These are phyloP conservation scores for Tachystola acroxantha DNA, from an alignment of 2,888 invertebrate species.

Conservation along the genomic window DNA sequence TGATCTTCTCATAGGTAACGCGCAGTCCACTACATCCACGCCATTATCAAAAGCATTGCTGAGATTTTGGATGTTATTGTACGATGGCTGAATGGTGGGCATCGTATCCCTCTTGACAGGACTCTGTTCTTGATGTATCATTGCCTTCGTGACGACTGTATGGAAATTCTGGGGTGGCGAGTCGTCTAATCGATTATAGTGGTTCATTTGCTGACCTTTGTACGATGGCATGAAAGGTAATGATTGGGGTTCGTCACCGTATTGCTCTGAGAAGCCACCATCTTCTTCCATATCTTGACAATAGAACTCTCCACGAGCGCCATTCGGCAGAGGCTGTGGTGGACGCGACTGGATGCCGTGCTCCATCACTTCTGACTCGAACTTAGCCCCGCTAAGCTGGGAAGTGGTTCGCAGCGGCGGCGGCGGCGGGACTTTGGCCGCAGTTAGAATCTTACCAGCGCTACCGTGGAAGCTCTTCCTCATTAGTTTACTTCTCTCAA, in stretches of 20 bases:
- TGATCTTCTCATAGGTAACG: slow-evolving; percentile 54
- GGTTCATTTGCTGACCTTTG: slow-evolving; percentile 55
- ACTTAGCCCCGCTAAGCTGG: slow-evolving; percentile 85
- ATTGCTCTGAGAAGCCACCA: slow-evolving; percentile 71
- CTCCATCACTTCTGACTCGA: slow-evolving; percentile 74
- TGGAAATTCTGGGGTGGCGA: slow-evolving; percentile 74
- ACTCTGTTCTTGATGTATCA: slow-evolving; percentile 90
- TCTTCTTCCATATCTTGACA: slow-evolving; percentile 60
- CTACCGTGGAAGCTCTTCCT: slow-evolving; percentile 93
- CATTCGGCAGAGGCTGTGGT: slow-evolving; percentile 54
- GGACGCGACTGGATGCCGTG: slow-evolving; percentile 59
- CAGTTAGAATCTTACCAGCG: slow-evolving; percentile 87
- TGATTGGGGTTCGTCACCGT: slow-evolving; percentile 79
- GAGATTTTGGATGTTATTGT: slow-evolving; percentile 57
- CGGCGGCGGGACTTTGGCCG: slow-evolving; percentile 91
- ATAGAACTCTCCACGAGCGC: slow-evolving; percentile 33
- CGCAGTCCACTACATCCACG: slow-evolving; percentile 82
- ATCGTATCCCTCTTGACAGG: slow-evolving; percentile 75
- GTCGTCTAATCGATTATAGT: slow-evolving; percentile 58
- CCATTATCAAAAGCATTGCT: slow-evolving; percentile 64
- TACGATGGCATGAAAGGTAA: slow-evolving; percentile 80
- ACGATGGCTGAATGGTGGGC: slow-evolving; percentile 39
- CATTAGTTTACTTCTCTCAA: slow-evolving; percentile 92
- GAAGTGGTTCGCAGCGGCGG: slow-evolving; percentile 92
- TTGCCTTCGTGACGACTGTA: slow-evolving; percentile 89